Evolutionary conservation across 2,113 vertebrate species (phyloP).

Genomic region (Vireo altiloquus): DNA sequence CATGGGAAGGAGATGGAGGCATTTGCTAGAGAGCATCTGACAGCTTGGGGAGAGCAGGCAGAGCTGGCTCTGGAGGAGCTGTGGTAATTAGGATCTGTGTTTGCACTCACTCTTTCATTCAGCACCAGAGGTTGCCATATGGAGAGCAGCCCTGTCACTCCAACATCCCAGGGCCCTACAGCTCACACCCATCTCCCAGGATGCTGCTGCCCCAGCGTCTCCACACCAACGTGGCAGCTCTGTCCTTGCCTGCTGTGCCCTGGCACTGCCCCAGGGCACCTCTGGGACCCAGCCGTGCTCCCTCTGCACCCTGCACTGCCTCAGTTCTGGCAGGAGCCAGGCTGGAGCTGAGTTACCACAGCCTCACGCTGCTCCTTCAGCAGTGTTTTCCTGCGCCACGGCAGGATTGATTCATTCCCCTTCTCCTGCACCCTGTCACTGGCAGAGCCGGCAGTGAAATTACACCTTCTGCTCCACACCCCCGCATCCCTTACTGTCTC

Average conservation of each 20-base stretch:
- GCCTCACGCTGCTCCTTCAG: background rate
- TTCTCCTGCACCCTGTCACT: background rate
- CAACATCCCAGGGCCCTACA: background rate
- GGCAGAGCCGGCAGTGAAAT: background rate
- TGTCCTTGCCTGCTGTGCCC: background rate
- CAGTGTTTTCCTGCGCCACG: accelerated
- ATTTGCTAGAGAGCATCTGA: conserved; percentile 51
- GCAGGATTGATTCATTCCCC: background rate
- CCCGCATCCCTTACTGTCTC: background rate
- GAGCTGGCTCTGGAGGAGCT: conserved; percentile 44
- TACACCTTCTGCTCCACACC: conserved; percentile 21
- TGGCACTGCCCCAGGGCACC: background rate
- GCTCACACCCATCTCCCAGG: background rate
- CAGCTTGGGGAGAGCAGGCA: conserved; percentile 35
- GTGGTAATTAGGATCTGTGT: conserved; percentile 55
- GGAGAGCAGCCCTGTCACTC: conserved; percentile 49
- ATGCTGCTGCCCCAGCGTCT: background rate
- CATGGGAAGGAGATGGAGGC: conserved; percentile 16
- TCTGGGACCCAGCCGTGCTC: no score
- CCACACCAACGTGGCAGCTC: background rate
- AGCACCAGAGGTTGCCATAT: conserved; percentile 58
- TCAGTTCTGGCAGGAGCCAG: accelerated
- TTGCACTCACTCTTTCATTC: conserved; percentile 28
- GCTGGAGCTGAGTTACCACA: background rate
- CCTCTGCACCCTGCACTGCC: background rate